These are phyloP conservation scores for Temnothorax rugatulus DNA, from an alignment of 2,888 invertebrate genomes.

Conservation along the genomic window DNA sequence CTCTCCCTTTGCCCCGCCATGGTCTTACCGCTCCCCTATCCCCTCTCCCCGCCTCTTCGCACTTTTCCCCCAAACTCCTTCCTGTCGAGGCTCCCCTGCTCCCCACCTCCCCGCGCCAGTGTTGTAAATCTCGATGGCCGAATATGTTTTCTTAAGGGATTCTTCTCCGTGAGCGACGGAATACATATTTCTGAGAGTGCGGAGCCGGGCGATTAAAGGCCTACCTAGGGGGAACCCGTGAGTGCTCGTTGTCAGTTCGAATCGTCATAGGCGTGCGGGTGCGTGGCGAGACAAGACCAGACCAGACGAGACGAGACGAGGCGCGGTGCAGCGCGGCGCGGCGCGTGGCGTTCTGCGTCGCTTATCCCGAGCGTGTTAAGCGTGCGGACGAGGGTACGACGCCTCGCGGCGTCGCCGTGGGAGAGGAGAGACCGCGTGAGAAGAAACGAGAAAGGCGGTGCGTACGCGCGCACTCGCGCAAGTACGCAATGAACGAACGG, in stretches of 20 bases:
- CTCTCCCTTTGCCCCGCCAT: not conserved
- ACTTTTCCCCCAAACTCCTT: constrained; percentile 73
- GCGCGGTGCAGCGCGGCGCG: not conserved
- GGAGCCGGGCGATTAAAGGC: too few species aligned
- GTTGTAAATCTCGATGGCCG: constrained; percentile 83
- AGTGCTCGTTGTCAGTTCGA: constrained; percentile 71
- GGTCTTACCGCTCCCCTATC: not conserved
- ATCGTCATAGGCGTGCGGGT: not conserved
- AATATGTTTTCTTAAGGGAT: constrained; percentile 85
- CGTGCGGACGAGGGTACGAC: not conserved
- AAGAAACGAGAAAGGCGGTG: not conserved
- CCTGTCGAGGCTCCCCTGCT: constrained; percentile 24
- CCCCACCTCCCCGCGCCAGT: too few species aligned
- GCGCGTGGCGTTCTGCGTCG: constrained; percentile 3
- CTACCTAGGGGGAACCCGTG: constrained; percentile 63
- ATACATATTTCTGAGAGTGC: constrained; percentile 56
- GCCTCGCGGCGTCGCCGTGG: not conserved
- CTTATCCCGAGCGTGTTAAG: not conserved
- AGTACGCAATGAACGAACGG: constrained; percentile 67
- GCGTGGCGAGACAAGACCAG: not conserved
- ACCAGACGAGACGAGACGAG: not conserved
- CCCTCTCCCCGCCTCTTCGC: constrained; percentile 71
- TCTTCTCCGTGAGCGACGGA: constrained; percentile 78
- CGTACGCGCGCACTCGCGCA: not conserved
- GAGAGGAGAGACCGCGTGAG: constrained; percentile 8